phyloP scores from a whole-genome alignment of 2,797 vertebrate genomes.

The Pangasius sanitwongsei region DNA sequence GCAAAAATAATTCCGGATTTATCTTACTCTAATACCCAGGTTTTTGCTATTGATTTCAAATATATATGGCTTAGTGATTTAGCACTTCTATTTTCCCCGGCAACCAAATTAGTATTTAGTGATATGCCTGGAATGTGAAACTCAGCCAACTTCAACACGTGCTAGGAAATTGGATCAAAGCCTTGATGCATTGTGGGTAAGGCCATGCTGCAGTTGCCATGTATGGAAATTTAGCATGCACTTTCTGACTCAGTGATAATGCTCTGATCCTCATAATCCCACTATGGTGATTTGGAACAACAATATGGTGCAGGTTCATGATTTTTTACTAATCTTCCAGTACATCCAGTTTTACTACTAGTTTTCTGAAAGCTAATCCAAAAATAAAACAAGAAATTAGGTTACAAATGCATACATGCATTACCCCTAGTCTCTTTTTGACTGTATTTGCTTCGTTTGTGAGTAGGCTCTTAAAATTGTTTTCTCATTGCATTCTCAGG shows the following conservation, averaged over 20 bases:
- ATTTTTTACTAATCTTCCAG: background rate
- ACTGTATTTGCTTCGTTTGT: background rate
- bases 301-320: background rate
- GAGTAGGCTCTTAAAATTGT: background rate
- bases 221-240: conserved; percentile 3
- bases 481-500: background rate
- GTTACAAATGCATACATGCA: background rate
- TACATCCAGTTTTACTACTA: background rate
- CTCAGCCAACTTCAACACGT: conserved; percentile 36
- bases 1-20: conserved; percentile 75
- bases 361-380: background rate
- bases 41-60: conserved; percentile 75
- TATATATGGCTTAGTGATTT: conserved; percentile 60
- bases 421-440: background rate
- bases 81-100: conserved; percentile 42
- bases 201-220: conserved; percentile 9
- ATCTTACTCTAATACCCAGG: conserved; percentile 66
- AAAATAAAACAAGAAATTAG: conserved; percentile 9
- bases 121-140: conserved; percentile 41
- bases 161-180: conserved; percentile 36
- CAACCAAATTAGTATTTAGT: conserved; percentile 28
- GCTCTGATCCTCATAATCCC: conserved; percentile 32
- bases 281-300: conserved; percentile 23
- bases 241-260: conserved; percentile 27
- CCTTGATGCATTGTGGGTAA: conserved; percentile 43